Base-by-base conservation (phyloP, 2,888 invertebrate species). In the Andrena dorsata region DNA sequence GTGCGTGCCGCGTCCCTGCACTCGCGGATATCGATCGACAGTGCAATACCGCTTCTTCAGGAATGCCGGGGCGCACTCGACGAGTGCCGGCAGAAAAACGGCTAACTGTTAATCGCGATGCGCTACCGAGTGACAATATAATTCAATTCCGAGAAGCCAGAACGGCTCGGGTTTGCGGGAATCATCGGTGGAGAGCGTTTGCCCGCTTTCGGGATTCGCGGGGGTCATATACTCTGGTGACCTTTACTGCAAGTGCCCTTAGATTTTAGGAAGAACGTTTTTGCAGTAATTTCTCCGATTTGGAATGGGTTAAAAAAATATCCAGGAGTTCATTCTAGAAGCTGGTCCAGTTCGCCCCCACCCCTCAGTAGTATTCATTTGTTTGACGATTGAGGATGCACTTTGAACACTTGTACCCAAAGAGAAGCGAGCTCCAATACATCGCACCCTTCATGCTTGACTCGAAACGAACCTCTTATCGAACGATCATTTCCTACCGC, bases 31-130 rank as follows among this genome's bases (percentile, higher is more conserved):
- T 80, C 82, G 82, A 82, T 81, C 75, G 75, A 35, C 81, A 80
- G 82, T 82, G 83, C 83, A 77, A 83, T 83, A 74, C 76, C 76
- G 83, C 76, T 83, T 70, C 83, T 73, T 74, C 82, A 65, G 82
- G 82, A 81, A 73, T 77, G 76, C 72, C 53, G 65, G 13, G 61
- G 51, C 60, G 47, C 69, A 65, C 79, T 72, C 72, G 64, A 74
- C 66, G 69, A 68, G 73, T 61, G 61, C 66, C 69, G 66, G 53
- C 63, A 49, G 72, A 80, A 76, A 80, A 83, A 84, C 83, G 79
- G 72, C 71, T 83, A 76, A 83, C 84, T 72, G 83, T 80, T 83
- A 83, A 84, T 78, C 78, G 78, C 80, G 82, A 78, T 78, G 70
- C 72, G 82, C 69, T 73, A 56, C 70, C 78, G 82, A 78, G 75